Percentiles rank a stretch among this genome's conserved stretches.
These are phyloP conservation scores for Erannis defoliaria DNA, from an alignment of 2,888 invertebrate genomes.

Conservation along the genomic window DNA sequence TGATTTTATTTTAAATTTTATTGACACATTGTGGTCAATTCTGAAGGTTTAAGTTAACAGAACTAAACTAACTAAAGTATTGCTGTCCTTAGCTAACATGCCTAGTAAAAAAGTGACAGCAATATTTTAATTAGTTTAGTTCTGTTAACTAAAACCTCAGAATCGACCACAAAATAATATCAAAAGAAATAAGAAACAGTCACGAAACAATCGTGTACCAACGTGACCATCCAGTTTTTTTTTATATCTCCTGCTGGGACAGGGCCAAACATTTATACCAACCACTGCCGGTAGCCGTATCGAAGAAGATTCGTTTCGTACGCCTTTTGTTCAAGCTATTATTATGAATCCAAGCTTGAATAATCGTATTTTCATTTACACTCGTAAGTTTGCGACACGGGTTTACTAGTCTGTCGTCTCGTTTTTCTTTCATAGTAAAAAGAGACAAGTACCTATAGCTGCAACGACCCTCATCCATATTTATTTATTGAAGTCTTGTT, in stretches of 20 bases:
- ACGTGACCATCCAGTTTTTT: conserved; percentile 3
- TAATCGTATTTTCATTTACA: conserved; percentile 19
- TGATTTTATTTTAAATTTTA: no score
- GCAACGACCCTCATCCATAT: background rate
- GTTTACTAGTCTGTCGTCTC: background rate
- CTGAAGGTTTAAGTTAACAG: no score
- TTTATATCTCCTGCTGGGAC: conserved; percentile 20
- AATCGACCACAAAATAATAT: no score
- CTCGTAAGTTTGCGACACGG: no score
- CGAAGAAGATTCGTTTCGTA: conserved; percentile 31
- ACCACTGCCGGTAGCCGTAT: conserved; percentile 35
- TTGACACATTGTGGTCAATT: no score
- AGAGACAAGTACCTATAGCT: background rate
- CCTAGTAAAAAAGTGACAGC: no score
- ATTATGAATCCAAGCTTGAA: conserved; percentile 7
- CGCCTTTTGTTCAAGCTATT: conserved; percentile 16
- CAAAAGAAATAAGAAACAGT: background rate
- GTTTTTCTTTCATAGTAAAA: background rate
- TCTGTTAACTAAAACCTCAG: no score
- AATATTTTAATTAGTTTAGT: no score
- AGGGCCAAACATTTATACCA: conserved; percentile 17
- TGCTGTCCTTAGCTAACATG: no score
- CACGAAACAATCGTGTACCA: background rate
- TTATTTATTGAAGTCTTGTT: background rate
- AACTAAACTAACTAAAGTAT: no score